phyloP scores from a whole-genome alignment of 1,140 invertebrate genomes.

The Drosophila trapezifrons region DNA sequence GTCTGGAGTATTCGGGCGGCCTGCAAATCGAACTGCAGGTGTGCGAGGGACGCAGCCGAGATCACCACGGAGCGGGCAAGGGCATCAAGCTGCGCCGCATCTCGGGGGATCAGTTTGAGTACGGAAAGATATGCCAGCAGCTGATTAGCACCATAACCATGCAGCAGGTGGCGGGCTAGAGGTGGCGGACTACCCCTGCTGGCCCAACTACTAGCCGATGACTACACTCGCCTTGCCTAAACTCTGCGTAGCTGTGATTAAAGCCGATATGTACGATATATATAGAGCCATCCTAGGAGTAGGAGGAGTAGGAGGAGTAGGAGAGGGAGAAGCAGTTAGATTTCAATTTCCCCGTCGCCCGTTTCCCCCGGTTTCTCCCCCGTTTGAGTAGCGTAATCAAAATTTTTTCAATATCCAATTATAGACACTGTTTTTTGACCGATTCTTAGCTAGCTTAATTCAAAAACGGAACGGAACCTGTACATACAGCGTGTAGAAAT shows the following conservation, averaged over 20 bases:
- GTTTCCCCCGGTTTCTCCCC: constrained; percentile 2
- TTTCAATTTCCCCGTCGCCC: neutral
- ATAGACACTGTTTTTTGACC: constrained; percentile 38
- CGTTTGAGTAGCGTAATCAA: constrained; percentile 60
- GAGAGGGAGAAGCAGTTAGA: constrained; percentile 3
- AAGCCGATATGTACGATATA: constrained; percentile 64
- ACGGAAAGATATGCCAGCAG: constrained; percentile 95
- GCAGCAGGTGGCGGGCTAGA: constrained; percentile 84
- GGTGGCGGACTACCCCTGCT: neutral
- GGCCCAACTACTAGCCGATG: constrained; percentile 24
- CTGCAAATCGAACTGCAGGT: constrained; percentile 95
- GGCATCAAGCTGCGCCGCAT: constrained; percentile 95
- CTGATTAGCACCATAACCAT: constrained; percentile 94
- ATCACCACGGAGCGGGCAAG: constrained; percentile 86
- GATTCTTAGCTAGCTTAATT: constrained; percentile 46
- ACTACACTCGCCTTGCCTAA: constrained; percentile 72
- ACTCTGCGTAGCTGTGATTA: constrained; percentile 78
- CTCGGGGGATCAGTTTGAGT: constrained; percentile 95
- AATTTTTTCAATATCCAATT: constrained; percentile 53
- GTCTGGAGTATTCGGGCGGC: constrained; percentile 92
- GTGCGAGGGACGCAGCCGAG: constrained; percentile 89
- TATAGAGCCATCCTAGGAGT: constrained; percentile 29
- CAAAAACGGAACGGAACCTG: constrained; percentile 9
- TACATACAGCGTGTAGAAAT: constrained; percentile 28
- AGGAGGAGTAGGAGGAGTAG: constrained; percentile 20